These are phyloP conservation scores for Nineta flava DNA, from an alignment of 2,888 invertebrate genomes.

Conservation along the genomic window DNA sequence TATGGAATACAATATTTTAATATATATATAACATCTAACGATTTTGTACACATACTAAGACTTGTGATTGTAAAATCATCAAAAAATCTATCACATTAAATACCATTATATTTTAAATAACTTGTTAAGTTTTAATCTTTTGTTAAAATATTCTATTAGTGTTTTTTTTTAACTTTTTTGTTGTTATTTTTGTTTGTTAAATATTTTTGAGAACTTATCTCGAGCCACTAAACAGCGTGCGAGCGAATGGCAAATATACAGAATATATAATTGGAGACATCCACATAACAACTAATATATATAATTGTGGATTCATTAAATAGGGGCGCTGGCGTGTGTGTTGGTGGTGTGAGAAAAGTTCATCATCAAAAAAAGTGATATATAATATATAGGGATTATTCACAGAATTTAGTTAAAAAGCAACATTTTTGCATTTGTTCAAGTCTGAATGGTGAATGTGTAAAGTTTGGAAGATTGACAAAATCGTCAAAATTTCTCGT, in stretches of 20 bases:
- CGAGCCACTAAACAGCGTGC: constrained; percentile 1
- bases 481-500: no score
- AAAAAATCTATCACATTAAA: constrained; percentile 49
- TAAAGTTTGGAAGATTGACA: no score
- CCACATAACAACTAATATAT: no score
- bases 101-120: constrained; percentile 17
- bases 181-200: not conserved
- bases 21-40: constrained; percentile 29
- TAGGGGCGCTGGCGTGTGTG: no score
- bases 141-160: no score
- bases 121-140: constrained; percentile 2
- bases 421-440: no score
- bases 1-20: constrained; percentile 12
- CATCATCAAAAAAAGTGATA: no score
- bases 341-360: no score
- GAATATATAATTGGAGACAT: not conserved
- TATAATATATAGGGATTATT: no score
- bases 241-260: constrained; percentile 1
- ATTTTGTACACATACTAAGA: constrained; percentile 33
- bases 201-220: not conserved
- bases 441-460: no score
- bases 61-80: constrained; percentile 50
- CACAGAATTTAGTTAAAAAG: no score
- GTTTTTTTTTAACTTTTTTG: not conserved
- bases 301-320: no score